A percentile compares a stretch with the other conserved stretches of the same genome.
Conservation (phyloP, 2,113 vertebrate species). For the Bambusicola thoracicus region DNA sequence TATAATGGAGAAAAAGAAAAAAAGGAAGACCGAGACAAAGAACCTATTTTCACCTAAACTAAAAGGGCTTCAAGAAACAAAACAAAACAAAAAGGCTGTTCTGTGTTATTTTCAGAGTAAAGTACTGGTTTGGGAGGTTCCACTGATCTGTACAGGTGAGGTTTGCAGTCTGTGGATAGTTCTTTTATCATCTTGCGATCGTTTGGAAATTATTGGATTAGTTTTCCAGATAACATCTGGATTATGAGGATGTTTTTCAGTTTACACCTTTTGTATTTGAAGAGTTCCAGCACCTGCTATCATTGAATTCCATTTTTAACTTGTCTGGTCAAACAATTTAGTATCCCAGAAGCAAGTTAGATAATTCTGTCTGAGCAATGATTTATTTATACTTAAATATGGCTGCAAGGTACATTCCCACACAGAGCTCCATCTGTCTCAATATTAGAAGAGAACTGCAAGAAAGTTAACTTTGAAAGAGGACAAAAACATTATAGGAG, state of each 20-base stretch:
- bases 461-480: background rate
- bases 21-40: background rate
- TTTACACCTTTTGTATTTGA: background rate
- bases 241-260: background rate
- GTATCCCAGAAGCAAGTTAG: background rate
- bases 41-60: background rate
- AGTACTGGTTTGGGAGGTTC: background rate
- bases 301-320: background rate
- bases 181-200: background rate
- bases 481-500: background rate
- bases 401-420: background rate
- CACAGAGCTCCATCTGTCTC: background rate
- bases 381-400: background rate
- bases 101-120: background rate
- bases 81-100: background rate
- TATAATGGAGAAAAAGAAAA: background rate
- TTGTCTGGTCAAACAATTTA: background rate
- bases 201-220: background rate
- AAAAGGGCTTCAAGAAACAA: background rate
- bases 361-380: background rate
- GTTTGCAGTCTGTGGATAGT: background rate
- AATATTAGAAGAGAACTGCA: background rate
- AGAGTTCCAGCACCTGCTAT: background rate
- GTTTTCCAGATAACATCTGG: background rate
- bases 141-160: background rate